A percentile compares a stretch with the other conserved stretches of the same genome.
Conservation (phyloP, 2,113 vertebrate genomes). For the Oophaga pumilio region DNA sequence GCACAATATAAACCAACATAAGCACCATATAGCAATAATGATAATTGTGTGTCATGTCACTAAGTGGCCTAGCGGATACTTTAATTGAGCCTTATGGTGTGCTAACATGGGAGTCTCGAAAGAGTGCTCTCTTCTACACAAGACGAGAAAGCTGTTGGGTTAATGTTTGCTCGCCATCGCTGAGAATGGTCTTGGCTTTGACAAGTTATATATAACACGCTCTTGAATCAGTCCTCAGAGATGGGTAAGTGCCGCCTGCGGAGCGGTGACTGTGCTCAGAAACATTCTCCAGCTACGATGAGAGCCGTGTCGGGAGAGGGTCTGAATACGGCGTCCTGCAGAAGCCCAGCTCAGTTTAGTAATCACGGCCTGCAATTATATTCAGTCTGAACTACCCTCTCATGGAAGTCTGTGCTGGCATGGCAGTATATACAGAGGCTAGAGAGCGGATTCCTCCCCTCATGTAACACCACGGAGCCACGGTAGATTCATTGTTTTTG, state of each 20-base stretch:
- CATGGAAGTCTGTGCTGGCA: not conserved
- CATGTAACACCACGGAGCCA: not conserved
- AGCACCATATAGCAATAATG: not conserved
- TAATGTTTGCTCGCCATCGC: constrained; percentile 49
- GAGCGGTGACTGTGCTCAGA: constrained; percentile 40
- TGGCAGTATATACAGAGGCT: not conserved
- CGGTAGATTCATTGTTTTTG: not conserved
- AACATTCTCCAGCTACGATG: constrained; percentile 47
- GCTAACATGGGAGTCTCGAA: constrained; percentile 12
- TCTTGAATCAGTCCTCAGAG: constrained; percentile 52
- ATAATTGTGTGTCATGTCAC: constrained; percentile 25
- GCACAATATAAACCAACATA: not conserved
- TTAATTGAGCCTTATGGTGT: constrained; percentile 9
- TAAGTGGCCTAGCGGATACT: constrained; percentile 29
- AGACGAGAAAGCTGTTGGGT: constrained; percentile 45
- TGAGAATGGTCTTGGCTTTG: constrained; percentile 49
- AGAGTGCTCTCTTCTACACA: constrained; percentile 1
- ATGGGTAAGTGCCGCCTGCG: constrained; percentile 53
- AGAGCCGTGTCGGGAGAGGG: constrained; percentile 40
- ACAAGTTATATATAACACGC: constrained; percentile 56
- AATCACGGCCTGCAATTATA: constrained; percentile 43
- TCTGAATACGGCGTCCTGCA: constrained; percentile 39
- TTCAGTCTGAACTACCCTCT: constrained; percentile 19
- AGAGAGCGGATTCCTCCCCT: not conserved
- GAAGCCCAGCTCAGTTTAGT: constrained; percentile 43